Conservation (phyloP, 2,888 invertebrate species). For the Sminthurinus aureus region DNA sequence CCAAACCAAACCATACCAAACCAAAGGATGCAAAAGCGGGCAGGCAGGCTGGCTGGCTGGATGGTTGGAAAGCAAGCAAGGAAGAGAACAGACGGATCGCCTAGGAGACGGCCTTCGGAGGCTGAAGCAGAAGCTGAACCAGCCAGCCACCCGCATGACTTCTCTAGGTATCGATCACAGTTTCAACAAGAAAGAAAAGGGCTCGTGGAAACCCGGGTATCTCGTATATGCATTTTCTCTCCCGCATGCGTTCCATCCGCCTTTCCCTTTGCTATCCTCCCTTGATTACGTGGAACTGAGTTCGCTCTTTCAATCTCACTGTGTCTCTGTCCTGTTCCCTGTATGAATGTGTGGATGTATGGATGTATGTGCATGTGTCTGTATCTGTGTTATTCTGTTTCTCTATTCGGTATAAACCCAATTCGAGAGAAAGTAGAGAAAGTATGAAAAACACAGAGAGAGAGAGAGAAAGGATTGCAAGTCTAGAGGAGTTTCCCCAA, state of each 20-base stretch:
- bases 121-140: constrained; percentile 49
- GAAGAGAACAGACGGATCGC: constrained; percentile 50
- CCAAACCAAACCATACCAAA: too few species aligned
- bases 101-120: constrained; percentile 61
- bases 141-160: constrained; percentile 58
- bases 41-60: constrained; percentile 26
- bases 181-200: constrained; percentile 38
- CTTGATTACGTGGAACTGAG: neutral
- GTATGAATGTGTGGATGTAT: neutral
- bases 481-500: constrained; percentile 23
- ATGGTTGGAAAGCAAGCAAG: constrained; percentile 28
- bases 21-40: constrained; percentile 41
- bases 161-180: constrained; percentile 60
- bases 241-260: constrained; percentile 36
- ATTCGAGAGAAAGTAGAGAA: neutral
- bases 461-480: constrained; percentile 10
- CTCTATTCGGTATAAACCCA: too few species aligned
- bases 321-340: too few species aligned
- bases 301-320: constrained; percentile 16
- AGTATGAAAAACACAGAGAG: constrained; percentile 10
- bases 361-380: neutral
- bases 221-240: constrained; percentile 36
- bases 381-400: neutral
- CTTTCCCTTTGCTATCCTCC: neutral
- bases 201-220: constrained; percentile 43